Evolutionary conservation across 1,140 invertebrate species (phyloP).

Genomic region (Drosophila nebulosa): DNA sequence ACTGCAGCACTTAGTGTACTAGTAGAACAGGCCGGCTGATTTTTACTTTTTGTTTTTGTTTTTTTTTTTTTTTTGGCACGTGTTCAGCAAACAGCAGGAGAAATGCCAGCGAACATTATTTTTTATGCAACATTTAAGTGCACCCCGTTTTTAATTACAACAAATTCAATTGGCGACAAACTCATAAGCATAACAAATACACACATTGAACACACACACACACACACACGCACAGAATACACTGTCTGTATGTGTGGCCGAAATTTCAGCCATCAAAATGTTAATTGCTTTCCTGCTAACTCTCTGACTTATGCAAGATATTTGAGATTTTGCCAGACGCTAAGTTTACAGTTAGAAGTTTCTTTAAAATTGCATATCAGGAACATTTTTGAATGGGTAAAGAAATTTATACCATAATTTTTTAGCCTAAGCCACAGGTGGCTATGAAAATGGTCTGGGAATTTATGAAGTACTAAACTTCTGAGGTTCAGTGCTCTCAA

Average conservation of each 20-base stretch:
- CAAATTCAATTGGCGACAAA: constrained; percentile 55
- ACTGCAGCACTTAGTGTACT: constrained; percentile 59
- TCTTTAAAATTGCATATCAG: background rate
- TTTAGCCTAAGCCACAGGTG: background rate
- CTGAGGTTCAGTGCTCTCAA: no score
- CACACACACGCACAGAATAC: constrained; percentile 33
- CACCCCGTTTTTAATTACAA: constrained; percentile 65
- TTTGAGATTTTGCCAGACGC: constrained; percentile 10
- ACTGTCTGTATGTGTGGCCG: constrained; percentile 14
- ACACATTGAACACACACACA: constrained; percentile 19
- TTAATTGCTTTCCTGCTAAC: constrained; percentile 67
- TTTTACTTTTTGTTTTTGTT: background rate
- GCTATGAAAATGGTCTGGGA: background rate
- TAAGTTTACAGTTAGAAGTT: constrained; percentile 22
- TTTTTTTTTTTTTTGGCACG: constrained; percentile 55
- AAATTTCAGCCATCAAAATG: constrained; percentile 63
- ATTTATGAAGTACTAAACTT: background rate
- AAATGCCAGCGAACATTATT: constrained; percentile 29
- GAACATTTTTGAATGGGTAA: background rate
- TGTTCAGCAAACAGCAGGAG: constrained; percentile 63
- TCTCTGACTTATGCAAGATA: constrained; percentile 32
- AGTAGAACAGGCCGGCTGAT: constrained; percentile 9
- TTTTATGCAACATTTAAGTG: constrained; percentile 77
- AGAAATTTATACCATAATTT: background rate
- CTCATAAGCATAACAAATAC: constrained; percentile 1